phyloP scores from a whole-genome alignment of 2,113 vertebrate genomes.

The Ophiodon elongatus region DNA sequence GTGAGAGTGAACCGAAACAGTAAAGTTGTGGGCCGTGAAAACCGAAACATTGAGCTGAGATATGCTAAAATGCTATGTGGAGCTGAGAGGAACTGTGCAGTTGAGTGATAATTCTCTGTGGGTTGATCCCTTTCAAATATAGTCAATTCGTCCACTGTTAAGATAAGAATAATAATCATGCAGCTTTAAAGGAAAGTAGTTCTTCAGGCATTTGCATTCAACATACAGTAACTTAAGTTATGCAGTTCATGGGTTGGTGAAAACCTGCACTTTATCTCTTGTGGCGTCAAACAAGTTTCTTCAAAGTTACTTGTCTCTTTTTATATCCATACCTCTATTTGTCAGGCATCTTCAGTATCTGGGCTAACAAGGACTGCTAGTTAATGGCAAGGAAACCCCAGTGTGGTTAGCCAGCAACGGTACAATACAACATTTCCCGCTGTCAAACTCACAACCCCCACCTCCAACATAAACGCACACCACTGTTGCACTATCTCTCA shows the following conservation, averaged over 20 bases:
- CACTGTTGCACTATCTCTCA: constrained; percentile 4
- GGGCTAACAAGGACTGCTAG: constrained; percentile 20
- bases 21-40: no score
- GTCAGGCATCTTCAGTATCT: constrained; percentile 15
- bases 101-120: neutral
- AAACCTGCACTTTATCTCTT: neutral
- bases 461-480: neutral
- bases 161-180: neutral
- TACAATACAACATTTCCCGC: constrained; percentile 1
- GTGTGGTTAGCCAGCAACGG: constrained; percentile 5
- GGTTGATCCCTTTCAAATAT: neutral
- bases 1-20: no score
- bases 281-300: neutral
- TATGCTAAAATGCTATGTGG: no score
- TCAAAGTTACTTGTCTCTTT: neutral
- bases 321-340: neutral
- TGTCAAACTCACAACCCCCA: neutral
- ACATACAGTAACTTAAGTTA: neutral
- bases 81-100: no score
- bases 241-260: neutral
- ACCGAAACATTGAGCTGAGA: no score
- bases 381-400: constrained; percentile 42
- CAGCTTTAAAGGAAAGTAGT: neutral
- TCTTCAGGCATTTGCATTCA: neutral
- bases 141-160: neutral